Evolutionary conservation across 2,888 invertebrate species (phyloP), one percentile per base, ranked within the genome.

Genomic region (Rhimphoctona megacephalus): DNA sequence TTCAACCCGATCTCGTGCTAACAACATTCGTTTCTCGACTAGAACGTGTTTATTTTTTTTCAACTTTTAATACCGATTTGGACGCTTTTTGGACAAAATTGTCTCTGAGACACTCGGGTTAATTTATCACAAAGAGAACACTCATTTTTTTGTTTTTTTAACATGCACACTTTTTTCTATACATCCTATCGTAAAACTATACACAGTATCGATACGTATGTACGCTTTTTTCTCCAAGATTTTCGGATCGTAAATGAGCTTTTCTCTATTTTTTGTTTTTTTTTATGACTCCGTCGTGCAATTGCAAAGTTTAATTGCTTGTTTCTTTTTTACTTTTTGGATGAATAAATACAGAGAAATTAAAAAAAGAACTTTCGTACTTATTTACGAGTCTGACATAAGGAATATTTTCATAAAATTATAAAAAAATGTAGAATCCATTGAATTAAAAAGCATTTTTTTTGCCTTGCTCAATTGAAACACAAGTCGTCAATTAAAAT

Each of bases 71-170:
- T n/a, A 64, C 39, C 69, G 39, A 70, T 69, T 78, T 61, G 61
- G 61, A 80, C 39, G 25, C 8, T 57, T 70, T 22, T 25, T n/a
- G 11, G 54, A 69, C 25, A 69, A 1, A 61, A 36, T 57, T 49
- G 57, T 33, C 22, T 25, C 54, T 33, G 72, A 64, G 66, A 64
- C 49, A 74, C 43, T 33, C 52, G 43, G 54, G 19, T 74, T 49
- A n/a, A 17, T 81, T 67, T 74, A 74, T 74, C 81, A 81, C 81
- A 81, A 67, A 54, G 81, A 81, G 67, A 39, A 81, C 74, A 81
- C 64, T 66, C 22, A 81, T 81, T 33, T 30, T 79, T 39, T 39
- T n/a, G 14, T 9, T 11, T 73, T 49, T n/a, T 67, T 25, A 61
- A 11, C 80, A 66, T 43, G 39, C 73, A 81, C 73, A 66, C 64